These are phyloP conservation scores for Emydura subglobosa DNA, from an alignment of 2,113 vertebrate genomes.

Conservation along the genomic window DNA sequence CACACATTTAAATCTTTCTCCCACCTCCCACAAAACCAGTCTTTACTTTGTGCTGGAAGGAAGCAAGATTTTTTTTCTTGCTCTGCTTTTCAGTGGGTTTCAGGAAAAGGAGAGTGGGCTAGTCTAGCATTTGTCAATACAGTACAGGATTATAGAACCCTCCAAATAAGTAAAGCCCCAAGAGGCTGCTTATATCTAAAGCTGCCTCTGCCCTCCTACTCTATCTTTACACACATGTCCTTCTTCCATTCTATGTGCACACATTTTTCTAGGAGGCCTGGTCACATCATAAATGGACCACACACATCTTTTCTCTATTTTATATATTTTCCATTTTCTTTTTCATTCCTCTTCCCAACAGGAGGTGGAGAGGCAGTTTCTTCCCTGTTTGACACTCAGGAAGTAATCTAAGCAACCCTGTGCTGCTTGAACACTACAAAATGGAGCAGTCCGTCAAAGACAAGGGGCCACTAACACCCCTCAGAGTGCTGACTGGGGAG, in stretches of 20 bases:
- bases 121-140: neutral
- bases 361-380: neutral
- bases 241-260: neutral
- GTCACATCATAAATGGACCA: neutral
- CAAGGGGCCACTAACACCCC: neutral
- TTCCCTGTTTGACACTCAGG: neutral
- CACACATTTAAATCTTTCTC: neutral
- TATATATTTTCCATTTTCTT: neutral
- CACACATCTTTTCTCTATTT: neutral
- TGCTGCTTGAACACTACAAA: neutral
- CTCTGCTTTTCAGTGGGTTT: neutral
- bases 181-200: neutral
- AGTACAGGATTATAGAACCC: neutral
- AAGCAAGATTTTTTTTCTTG: no score
- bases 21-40: neutral
- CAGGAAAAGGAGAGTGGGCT: neutral
- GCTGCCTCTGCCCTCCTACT: neutral
- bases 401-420: neutral
- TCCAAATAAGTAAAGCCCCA: neutral
- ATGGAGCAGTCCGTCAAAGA: neutral
- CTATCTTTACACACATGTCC: neutral
- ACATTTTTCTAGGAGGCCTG: neutral
- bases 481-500: neutral
- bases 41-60: neutral
- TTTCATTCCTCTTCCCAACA: neutral